phyloP scores from a whole-genome alignment of 2,113 vertebrate species.

The Catharus bicknelli region DNA sequence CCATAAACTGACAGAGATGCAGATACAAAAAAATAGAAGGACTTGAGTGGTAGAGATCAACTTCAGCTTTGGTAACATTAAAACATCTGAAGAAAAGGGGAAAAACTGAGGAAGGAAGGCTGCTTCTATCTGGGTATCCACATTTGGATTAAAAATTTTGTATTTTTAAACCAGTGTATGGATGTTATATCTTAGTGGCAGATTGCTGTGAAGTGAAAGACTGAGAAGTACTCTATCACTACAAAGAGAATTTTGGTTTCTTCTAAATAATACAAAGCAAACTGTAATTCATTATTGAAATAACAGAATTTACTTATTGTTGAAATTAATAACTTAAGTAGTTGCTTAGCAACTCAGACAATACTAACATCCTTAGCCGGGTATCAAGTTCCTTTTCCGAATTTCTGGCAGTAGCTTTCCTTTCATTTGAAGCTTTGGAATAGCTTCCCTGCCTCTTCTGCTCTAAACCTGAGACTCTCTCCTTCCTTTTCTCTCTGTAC shows the following conservation, averaged over 20 bases:
- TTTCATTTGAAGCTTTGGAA: not conserved
- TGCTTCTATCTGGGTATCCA: not conserved
- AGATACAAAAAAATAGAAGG: not conserved
- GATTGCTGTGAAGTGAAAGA: not conserved
- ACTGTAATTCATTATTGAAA: constrained; percentile 12
- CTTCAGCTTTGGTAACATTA: not conserved
- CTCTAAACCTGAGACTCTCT: not conserved
- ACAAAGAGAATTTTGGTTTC: not conserved
- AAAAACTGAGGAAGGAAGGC: not conserved
- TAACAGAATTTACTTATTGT: not conserved
- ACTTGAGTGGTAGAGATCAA: not conserved
- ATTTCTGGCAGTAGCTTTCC: not conserved
- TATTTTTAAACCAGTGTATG: not conserved
- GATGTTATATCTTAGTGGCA: not conserved
- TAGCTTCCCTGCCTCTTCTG: not conserved
- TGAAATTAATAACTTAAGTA: not conserved
- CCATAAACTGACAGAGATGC: not conserved
- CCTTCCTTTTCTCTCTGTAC: not conserved
- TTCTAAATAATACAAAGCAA: not conserved
- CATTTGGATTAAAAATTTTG: not conserved
- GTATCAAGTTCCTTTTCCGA: not conserved
- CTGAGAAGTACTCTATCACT: not conserved
- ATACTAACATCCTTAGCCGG: not conserved
- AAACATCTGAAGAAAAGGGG: not conserved
- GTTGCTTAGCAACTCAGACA: constrained; percentile 54